Evolutionary conservation across 1,140 invertebrate genomes (phyloP).

Genomic region (Elymnias hypermnestra): DNA sequence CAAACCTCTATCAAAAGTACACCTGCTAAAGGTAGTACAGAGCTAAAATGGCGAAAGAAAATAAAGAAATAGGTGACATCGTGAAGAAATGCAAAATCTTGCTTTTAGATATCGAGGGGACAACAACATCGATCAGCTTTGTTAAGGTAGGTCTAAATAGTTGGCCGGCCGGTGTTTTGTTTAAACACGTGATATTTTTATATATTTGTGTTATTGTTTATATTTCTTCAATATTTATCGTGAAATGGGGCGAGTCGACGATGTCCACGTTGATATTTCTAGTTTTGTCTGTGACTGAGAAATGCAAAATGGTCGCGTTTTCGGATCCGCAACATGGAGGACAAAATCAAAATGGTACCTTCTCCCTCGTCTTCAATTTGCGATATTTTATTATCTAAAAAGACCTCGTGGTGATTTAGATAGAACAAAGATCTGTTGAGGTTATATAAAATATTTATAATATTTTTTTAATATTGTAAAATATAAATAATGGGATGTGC

Average conservation of each 20-base stretch:
- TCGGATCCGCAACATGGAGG: constrained; percentile 71
- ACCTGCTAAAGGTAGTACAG: constrained; percentile 38
- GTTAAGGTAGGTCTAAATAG: constrained; percentile 71
- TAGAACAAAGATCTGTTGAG: not conserved
- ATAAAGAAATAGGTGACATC: constrained; percentile 61
- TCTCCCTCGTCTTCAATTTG: constrained; percentile 21
- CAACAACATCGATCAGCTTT: constrained; percentile 75
- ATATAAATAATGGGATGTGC: too few relatives aligned
- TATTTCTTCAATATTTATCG: too few relatives aligned
- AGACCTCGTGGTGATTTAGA: not conserved
- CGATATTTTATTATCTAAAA: not conserved
- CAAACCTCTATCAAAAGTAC: constrained; percentile 44
- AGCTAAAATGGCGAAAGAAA: constrained; percentile 59
- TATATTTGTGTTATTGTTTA: constrained; percentile 6
- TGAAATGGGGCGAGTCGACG: too few relatives aligned
- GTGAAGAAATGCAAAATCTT: constrained; percentile 70
- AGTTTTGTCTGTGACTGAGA: constrained; percentile 14
- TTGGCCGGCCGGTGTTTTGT: constrained; percentile 73
- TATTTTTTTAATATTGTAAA: too few relatives aligned
- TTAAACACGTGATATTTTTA: constrained; percentile 43
- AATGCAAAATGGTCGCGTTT: constrained; percentile 60
- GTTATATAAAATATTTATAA: too few relatives aligned
- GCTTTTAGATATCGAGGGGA: constrained; percentile 71
- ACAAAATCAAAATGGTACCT: constrained; percentile 74
- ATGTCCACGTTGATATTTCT: constrained; percentile 12